Conservation (phyloP, 2,113 vertebrate species). For the Centropristis striata region DNA sequence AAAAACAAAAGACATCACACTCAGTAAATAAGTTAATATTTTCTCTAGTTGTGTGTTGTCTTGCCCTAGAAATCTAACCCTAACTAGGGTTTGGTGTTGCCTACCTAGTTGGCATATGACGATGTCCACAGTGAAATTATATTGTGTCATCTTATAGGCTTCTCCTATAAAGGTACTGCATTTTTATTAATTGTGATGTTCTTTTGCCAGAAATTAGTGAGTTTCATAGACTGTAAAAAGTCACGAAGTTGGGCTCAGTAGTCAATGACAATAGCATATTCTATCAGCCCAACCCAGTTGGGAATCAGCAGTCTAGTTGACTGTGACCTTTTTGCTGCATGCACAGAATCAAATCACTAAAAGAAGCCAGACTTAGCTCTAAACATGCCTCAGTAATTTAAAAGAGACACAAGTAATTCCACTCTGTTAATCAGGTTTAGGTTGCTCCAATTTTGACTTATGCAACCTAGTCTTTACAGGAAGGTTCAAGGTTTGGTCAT, state of each 20-base stretch:
- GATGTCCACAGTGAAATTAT: too few relatives aligned
- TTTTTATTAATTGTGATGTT: too few relatives aligned
- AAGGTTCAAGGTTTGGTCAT: slow-evolving; percentile 7
- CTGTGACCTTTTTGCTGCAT: neutral
- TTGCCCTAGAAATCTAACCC: neutral
- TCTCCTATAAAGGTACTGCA: too few relatives aligned
- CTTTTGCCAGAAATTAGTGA: too few relatives aligned
- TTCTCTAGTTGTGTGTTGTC: neutral
- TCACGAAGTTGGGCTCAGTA: too few relatives aligned
- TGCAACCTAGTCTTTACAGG: neutral
- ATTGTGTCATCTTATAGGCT: too few relatives aligned
- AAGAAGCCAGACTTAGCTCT: slow-evolving; percentile 1
- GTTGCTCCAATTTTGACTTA: slow-evolving; percentile 1
- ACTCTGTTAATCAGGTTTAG: slow-evolving; percentile 9
- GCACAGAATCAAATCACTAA: slow-evolving; percentile 5
- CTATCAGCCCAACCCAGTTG: too few relatives aligned
- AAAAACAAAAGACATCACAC: neutral
- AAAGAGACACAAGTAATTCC: neutral
- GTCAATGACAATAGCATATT: too few relatives aligned
- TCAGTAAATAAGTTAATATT: neutral
- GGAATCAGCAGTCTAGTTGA: too few relatives aligned
- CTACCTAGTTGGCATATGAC: too few relatives aligned
- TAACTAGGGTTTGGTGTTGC: too few relatives aligned
- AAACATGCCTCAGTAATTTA: neutral
- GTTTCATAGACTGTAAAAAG: too few relatives aligned